Evolutionary conservation across 2,113 vertebrate species (phyloP), one percentile per base, ranked within the genome.

Genomic region (Mobula hypostoma): DNA sequence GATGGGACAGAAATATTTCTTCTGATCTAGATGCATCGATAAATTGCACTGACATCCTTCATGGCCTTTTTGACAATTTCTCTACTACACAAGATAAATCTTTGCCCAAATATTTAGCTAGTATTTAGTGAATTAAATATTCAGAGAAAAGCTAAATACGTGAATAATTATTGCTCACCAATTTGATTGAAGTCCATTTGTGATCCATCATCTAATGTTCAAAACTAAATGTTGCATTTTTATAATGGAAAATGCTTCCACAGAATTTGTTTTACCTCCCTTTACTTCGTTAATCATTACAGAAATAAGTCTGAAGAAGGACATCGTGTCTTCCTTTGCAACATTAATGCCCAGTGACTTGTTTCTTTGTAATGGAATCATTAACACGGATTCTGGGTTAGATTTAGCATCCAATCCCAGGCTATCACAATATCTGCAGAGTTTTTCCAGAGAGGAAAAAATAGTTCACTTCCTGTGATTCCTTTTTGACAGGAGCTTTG

Each of bases 141-240:
- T 36, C 12, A 90, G n/a, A 29, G 87, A 90, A 19, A 17, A 66
- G 29, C 61, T n/a, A 66, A 66, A 32, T 32, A 90, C 66, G n/a
- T 90, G 87, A 90, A 66, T 90, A 90, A 90, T 90, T 12, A 90
- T 58, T 90, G 87, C 66, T 11, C 56, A 90, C 40, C 61, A 66
- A 90, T 29, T 17, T 61, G 58, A 32, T 29, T 90, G 56, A 66
- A 68, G 12, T 29, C 7, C 15, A 5, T 90, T 15, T 63, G n/a
- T n/a, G 29, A 66, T 90, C 87, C 87, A 32, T 90, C 17, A 32
- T 48, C 15, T 7, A 11, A 17, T 58, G 14, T 63, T 61, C 61
- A 63, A 66, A 90, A 90, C 27, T n/a, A n/a, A 90, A 12, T 32
- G 29, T 14, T 90, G 17, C 61, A 87, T 87, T 9, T 27, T 87